Evolutionary conservation across 2,113 vertebrate species (phyloP).

Genomic region (Carassius carassius): DNA sequence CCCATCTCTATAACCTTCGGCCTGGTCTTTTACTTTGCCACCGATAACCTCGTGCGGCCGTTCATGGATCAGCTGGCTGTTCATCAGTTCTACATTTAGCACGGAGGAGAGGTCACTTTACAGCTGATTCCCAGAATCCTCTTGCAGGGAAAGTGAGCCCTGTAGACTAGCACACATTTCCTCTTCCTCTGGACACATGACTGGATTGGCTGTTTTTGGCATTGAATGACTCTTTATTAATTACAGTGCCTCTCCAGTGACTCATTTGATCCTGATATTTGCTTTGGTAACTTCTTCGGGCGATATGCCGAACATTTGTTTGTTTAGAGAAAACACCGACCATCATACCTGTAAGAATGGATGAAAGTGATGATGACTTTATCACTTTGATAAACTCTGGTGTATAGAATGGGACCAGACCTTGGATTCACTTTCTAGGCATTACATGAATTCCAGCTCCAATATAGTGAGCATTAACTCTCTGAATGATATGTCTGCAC

Average conservation of each 20-base stretch:
- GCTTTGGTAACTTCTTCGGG: background rate
- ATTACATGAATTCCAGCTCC: background rate
- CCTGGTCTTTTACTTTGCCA: slow-evolving; percentile 98
- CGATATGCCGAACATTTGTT: slow-evolving; percentile 8
- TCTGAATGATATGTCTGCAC: background rate
- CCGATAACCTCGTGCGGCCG: slow-evolving; percentile 94
- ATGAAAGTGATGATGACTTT: slow-evolving; percentile 33
- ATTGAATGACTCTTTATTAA: slow-evolving; percentile 22
- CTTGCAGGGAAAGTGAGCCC: slow-evolving; percentile 49
- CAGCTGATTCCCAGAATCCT: slow-evolving; percentile 31
- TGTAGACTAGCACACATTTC: slow-evolving; percentile 35
- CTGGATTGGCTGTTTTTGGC: slow-evolving; percentile 49
- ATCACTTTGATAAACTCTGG: background rate
- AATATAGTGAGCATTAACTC: slow-evolving; percentile 4
- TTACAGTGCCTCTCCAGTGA: slow-evolving; percentile 38
- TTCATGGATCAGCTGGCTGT: slow-evolving; percentile 96
- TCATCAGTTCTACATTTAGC: slow-evolving; percentile 97
- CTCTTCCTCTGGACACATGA: slow-evolving; percentile 57
- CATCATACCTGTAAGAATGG: slow-evolving; percentile 19
- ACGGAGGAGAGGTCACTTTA: slow-evolving; percentile 9
- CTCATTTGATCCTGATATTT: slow-evolving; percentile 26
- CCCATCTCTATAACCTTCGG: slow-evolving; percentile 99
- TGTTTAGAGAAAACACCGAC: background rate
- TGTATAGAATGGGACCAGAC: slow-evolving; percentile 9
- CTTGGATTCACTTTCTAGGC: slow-evolving; percentile 1